A percentile compares a stretch with the other conserved stretches of the same genome.
Conservation (phyloP, 2,888 invertebrate genomes). For the Xylophagus ater region DNA sequence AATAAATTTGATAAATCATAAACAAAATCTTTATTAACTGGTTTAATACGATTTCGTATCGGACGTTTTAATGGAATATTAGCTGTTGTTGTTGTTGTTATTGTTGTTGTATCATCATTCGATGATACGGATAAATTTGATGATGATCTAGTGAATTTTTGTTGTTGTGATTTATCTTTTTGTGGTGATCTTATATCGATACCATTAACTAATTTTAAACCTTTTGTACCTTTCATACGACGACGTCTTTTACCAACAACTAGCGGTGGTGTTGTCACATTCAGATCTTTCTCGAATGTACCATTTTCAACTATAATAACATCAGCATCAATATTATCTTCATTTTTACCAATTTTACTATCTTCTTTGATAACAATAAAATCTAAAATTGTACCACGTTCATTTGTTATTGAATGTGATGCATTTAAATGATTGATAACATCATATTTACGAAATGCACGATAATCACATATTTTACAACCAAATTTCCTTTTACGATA, state of each 20-base stretch:
- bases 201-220: too few species aligned
- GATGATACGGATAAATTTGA: slow-evolving; percentile 20
- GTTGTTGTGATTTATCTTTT: slow-evolving; percentile 20
- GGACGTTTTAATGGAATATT: slow-evolving; percentile 39
- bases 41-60: slow-evolving; percentile 52
- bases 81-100: slow-evolving; percentile 1
- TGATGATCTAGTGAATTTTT: slow-evolving; percentile 22
- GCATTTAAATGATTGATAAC: slow-evolving; percentile 53
- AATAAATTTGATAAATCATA: slow-evolving; percentile 53
- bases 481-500: slow-evolving; percentile 51
- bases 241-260: slow-evolving; percentile 17
- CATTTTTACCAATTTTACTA: slow-evolving; percentile 26
- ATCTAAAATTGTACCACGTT: slow-evolving; percentile 39
- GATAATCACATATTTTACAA: slow-evolving; percentile 62
- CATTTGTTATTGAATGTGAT: slow-evolving; percentile 49
- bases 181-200: too few species aligned
- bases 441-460: slow-evolving; percentile 53
- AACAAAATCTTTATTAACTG: slow-evolving; percentile 57
- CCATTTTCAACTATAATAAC: slow-evolving; percentile 28
- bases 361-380: slow-evolving; percentile 32
- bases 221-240: slow-evolving; percentile 19
- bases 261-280: slow-evolving; percentile 1
- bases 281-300: slow-evolving; percentile 5
- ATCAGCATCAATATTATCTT: slow-evolving; percentile 29
- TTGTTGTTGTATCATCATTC: slow-evolving; percentile 17